Conservation (phyloP, 2,797 vertebrate genomes). For the Malacoraja senta region DNA sequence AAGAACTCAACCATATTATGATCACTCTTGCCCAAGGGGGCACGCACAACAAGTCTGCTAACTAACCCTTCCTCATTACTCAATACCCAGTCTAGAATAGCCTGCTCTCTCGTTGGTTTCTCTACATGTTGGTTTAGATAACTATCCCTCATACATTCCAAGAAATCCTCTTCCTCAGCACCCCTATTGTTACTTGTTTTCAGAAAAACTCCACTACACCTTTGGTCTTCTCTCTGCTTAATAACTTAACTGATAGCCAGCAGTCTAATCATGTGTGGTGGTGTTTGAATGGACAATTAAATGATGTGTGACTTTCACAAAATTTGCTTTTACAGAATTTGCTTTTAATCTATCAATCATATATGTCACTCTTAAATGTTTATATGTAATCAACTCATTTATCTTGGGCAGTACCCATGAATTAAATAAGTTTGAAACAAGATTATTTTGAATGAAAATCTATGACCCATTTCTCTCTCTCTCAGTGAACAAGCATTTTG, state of each 20-base stretch:
- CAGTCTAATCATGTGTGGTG: not conserved
- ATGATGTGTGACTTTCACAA: not conserved
- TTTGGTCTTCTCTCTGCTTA: not conserved
- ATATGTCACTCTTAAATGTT: not conserved
- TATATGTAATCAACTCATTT: not conserved
- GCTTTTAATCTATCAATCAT: not conserved
- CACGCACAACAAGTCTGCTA: too few species aligned
- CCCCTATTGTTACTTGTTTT: not conserved
- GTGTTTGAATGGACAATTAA: not conserved
- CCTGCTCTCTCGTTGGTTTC: too few species aligned
- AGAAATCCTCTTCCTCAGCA: too few species aligned
- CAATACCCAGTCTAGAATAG: too few species aligned
- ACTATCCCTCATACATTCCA: too few species aligned
- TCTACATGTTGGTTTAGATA: too few species aligned
- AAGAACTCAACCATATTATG: too few species aligned
- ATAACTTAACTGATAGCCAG: not conserved
- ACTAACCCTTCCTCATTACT: too few species aligned
- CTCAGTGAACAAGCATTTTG: not conserved
- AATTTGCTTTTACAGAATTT: not conserved
- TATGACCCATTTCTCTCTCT: not conserved
- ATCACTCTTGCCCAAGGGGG: too few species aligned
- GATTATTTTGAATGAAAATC: not conserved
- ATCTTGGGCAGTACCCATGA: not conserved
- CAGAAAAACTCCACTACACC: not conserved
- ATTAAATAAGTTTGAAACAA: not conserved